Evolutionary conservation across 2,888 invertebrate genomes (phyloP), one percentile per base, ranked within the genome.

Genomic region (Ormyrus pomaceus): DNA sequence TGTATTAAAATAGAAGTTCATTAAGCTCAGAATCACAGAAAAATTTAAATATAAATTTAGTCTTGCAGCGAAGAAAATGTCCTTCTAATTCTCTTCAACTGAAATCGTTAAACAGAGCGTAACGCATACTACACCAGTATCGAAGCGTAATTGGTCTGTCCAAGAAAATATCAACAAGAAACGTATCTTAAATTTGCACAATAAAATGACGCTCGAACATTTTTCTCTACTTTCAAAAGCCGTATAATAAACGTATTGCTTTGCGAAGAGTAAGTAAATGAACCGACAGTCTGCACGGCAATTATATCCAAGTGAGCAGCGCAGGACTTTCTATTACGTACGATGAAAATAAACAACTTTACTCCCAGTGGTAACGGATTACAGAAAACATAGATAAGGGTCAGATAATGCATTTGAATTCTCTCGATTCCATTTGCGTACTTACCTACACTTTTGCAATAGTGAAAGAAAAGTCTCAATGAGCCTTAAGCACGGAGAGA

Each of bases 321-420:
- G 10, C 11, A 53, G 34, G 45, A 56, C 45, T 68, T 34, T 56
- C n/a, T 46, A 53, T 68, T 68, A 8, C 11, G 46, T 19, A 34
- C 34, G 6, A 66, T 68, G 0, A 55, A 68, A 34, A 55, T n/a
- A 68, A 55, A 56, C 55, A 56, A 11, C 10, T 19, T 58, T 34
- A 34, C 34, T 34, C 3, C 13, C 51, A 61, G 7, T 62, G 62
- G 34, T 45, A 71, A 71, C 9, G 61, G 7, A 56, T 56, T 73
- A 56, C 10, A 34, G 19, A 62, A 46, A 73, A 13, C 46, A 65
- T 13, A 65, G 53, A 73, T 73, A 56, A 73, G 50, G 56, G 48
- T 73, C 56, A 65, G 56, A 73, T 56, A 74, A 48, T 19, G 6
- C 34, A n/a, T 50, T 74, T 56, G 11, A 73, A 65, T 73, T 73